Base-by-base conservation (phyloP, 2,888 invertebrate genomes). In the Andrena minutula region DNA sequence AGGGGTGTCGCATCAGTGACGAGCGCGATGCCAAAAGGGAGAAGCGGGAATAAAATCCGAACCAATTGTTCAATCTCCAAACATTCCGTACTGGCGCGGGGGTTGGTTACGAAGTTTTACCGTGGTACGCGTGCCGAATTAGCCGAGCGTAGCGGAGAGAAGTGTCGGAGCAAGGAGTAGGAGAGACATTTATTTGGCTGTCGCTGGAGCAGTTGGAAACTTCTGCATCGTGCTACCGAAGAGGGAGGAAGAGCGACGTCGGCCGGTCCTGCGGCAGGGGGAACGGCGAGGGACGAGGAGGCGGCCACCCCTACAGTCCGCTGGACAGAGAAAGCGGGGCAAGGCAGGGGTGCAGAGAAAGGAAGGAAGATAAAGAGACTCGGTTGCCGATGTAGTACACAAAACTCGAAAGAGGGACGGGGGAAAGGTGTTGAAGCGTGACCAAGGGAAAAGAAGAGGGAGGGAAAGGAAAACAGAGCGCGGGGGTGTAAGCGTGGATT, bases 171-270 rank as follows among this genome's bases (percentile, higher is more conserved):
- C 85, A 89, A 89, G 82, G 82, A 90, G 88, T 79, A 89, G 83
- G 86, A 86, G 84, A 84, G 88, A 91, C 91, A 90, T 91, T 91
- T 89, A 89, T 90, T 88, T 86, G 88, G 86, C 75, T 84, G 87
- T 88, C 86, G 83, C 83, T 84, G 83, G 79, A 86, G 85, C 85
- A 88, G 89, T 89, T 85, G 84, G 82, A 86, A 91, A 88, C 84
- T 90, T 88, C 68, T 80, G 76, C 83, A 75, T 79, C 77, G 78
- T 63, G 82, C 35, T 75, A 61, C 82, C 64, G 78, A 72, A 66
- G 72, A 71, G 56, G 58, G 82, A 76, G 84, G 64, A 76, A 81
- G 70, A 63, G 72, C 41, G 76, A 65, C 30, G 41, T 32, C 73
- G 75, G 41, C 56, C 63, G 28, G n/a, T 72, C 65, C 64, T 69